These are phyloP conservation scores for Dynastes grantii DNA, from an alignment of 2,888 invertebrate genomes.

Conservation along the genomic window DNA sequence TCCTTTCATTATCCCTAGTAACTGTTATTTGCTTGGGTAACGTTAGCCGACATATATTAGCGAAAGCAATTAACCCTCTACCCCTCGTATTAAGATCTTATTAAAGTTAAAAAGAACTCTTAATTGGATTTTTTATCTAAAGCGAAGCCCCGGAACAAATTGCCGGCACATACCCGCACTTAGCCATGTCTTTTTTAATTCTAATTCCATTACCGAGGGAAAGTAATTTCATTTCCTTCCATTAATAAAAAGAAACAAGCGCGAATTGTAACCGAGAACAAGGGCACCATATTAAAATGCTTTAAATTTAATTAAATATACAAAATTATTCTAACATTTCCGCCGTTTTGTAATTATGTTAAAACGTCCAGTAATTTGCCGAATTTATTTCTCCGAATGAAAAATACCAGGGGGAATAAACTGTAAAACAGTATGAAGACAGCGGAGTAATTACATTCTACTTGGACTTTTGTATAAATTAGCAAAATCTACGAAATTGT, in stretches of 20 bases:
- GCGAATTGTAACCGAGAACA: constrained; percentile 37
- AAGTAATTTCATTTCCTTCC: constrained; percentile 42
- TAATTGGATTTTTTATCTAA: constrained; percentile 34
- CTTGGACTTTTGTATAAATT: neutral
- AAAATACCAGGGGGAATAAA: constrained; percentile 5
- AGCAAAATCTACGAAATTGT: neutral
- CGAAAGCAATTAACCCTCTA: constrained; percentile 14
- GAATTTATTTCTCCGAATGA: constrained; percentile 18
- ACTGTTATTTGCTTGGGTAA: neutral
- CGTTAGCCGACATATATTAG: neutral
- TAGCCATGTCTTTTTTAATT: constrained; percentile 35
- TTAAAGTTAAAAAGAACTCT: constrained; percentile 33
- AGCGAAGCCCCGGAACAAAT: constrained; percentile 31
- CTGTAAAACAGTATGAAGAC: neutral
- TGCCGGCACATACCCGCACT: constrained; percentile 31
- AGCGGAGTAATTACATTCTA: neutral
- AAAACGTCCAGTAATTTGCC: constrained; percentile 31
- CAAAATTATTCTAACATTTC: constrained; percentile 29
- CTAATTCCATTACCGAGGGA: constrained; percentile 36
- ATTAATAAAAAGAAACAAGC: constrained; percentile 43
- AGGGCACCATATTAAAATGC: constrained; percentile 42
- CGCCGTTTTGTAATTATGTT: constrained; percentile 29
- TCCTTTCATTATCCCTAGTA: neutral
- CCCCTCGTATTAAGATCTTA: constrained; percentile 22
- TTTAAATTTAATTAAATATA: constrained; percentile 47